Percentiles rank a stretch among this genome's conserved stretches.
These are phyloP conservation scores for Zosterops hypoxanthus DNA, from an alignment of 2,113 vertebrate species.

Conservation along the genomic window DNA sequence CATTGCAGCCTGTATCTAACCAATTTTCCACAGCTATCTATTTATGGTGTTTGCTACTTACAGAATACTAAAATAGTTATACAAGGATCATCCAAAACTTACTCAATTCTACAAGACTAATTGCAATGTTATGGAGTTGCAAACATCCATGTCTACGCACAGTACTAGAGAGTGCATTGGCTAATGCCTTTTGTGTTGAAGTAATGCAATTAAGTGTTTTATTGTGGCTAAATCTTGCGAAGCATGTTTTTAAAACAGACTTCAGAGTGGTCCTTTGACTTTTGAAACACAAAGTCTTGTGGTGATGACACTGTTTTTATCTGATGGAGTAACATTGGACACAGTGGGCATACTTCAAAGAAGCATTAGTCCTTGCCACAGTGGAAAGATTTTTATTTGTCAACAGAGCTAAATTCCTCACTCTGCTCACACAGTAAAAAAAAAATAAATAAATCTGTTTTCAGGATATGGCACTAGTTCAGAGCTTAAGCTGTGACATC, in stretches of 20 bases:
- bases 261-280: conserved; percentile 13
- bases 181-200: neutral
- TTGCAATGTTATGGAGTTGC: neutral
- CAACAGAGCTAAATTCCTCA: neutral
- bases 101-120: neutral
- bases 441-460: neutral
- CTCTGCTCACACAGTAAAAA: neutral
- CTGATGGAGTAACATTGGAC: neutral
- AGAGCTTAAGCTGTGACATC: neutral
- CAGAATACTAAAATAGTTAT: neutral
- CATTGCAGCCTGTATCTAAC: neutral
- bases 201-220: conserved; percentile 12
- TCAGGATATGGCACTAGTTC: neutral
- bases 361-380: neutral
- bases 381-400: neutral
- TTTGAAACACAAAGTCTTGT: neutral
- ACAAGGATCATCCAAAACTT: neutral
- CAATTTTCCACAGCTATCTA: neutral
- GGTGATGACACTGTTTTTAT: neutral
- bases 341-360: neutral
- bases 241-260: conserved; percentile 3
- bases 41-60: neutral
- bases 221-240: conserved; percentile 33
- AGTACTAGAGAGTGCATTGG: neutral
- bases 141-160: neutral